These are phyloP conservation scores for Gryllus bimaculatus DNA, from an alignment of 1,140 invertebrate genomes.

Conservation along the genomic window DNA sequence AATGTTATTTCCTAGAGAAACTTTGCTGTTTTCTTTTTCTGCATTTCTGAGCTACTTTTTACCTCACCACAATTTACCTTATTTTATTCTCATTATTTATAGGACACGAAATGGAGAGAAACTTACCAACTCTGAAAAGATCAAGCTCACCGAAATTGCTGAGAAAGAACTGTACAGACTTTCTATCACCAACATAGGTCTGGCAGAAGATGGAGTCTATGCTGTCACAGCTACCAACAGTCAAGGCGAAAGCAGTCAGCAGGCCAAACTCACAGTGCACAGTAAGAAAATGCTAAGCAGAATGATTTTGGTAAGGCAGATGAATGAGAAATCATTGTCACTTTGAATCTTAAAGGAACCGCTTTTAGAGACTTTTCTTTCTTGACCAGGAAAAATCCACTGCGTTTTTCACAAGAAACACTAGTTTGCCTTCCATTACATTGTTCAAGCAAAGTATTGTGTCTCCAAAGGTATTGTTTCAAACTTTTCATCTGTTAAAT, in stretches of 20 bases:
- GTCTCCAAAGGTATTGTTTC: too few relatives aligned
- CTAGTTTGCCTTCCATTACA: too few relatives aligned
- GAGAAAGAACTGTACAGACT: constrained; percentile 55
- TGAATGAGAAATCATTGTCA: neutral
- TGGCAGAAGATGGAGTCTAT: constrained; percentile 73
- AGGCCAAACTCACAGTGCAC: constrained; percentile 62
- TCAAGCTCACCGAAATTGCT: constrained; percentile 51
- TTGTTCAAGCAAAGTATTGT: too few relatives aligned
- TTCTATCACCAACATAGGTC: constrained; percentile 51
- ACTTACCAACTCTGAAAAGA: constrained; percentile 45
- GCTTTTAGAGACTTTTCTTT: too few relatives aligned
- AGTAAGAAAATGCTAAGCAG: constrained; percentile 45
- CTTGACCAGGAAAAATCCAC: too few relatives aligned
- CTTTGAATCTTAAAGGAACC: neutral
- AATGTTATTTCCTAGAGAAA: too few relatives aligned
- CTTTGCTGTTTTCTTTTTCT: too few relatives aligned
- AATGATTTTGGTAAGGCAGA: too few relatives aligned
- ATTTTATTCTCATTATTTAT: constrained; percentile 13
- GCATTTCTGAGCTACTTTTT: too few relatives aligned
- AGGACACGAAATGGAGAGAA: constrained; percentile 53
- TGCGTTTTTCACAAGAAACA: too few relatives aligned
- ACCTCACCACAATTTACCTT: neutral
- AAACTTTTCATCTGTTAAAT: too few relatives aligned
- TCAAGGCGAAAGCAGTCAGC: constrained; percentile 56
- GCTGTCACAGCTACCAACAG: constrained; percentile 63